Evolutionary conservation across 1,140 invertebrate species (phyloP).

Genomic region (Temnothorax longispinosus): DNA sequence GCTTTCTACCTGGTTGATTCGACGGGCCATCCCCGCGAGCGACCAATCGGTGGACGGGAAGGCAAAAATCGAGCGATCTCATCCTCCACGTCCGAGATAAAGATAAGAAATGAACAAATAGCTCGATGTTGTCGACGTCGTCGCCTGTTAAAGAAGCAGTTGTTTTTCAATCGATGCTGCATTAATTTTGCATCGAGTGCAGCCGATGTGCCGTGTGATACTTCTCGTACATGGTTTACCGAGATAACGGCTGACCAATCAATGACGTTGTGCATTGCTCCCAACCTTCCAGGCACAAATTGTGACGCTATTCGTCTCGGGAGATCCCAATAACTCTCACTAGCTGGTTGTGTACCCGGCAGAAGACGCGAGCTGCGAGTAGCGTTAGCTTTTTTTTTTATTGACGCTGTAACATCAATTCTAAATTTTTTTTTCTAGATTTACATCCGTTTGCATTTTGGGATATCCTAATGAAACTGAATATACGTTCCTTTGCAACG

Average conservation of each 20-base stretch:
- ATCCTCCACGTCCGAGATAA: not conserved
- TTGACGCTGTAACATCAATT: not conserved
- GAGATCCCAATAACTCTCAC: constrained; percentile 5
- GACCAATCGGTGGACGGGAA: constrained; percentile 19
- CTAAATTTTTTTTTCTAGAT: not conserved
- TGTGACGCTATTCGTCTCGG: constrained; percentile 56
- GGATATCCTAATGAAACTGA: not conserved
- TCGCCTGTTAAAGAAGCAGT: constrained; percentile 10
- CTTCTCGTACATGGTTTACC: constrained; percentile 19
- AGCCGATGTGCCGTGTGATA: not conserved
- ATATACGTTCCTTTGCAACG: not conserved
- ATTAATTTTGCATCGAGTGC: constrained; percentile 34
- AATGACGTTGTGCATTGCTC: constrained; percentile 68
- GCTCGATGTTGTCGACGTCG: not conserved
- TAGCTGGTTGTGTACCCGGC: constrained; percentile 48
- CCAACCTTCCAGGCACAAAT: constrained; percentile 67
- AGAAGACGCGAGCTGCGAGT: constrained; percentile 32
- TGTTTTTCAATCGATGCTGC: constrained; percentile 36
- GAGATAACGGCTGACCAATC: constrained; percentile 70
- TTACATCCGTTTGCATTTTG: not conserved
- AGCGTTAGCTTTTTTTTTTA: not conserved
- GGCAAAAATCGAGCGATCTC: not conserved
- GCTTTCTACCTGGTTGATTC: not conserved
- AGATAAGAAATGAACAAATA: not conserved
- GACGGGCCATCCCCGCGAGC: not conserved